phyloP scores from a whole-genome alignment of 2,113 vertebrate genomes.

The Lampris megalopsis region DNA sequence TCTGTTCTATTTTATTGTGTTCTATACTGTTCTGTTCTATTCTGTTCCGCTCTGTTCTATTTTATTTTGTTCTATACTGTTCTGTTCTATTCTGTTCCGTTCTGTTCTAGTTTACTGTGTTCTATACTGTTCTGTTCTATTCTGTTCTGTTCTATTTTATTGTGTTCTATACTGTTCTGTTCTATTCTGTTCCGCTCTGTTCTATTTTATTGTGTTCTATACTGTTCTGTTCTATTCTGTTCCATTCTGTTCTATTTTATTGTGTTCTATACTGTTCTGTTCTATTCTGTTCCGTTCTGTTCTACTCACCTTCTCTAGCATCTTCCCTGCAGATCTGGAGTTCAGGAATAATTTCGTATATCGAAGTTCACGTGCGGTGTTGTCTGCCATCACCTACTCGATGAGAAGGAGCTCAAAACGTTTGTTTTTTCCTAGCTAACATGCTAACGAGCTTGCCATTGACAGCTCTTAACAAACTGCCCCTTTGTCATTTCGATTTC shows the following conservation, averaged over 20 bases:
- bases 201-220: too few relatives aligned
- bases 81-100: neutral
- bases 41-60: too few relatives aligned
- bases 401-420: conserved; percentile 56
- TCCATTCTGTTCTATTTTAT: too few relatives aligned
- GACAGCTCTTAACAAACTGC: conserved; percentile 75
- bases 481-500: conserved; percentile 71
- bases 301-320: neutral
- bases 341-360: neutral
- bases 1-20: too few relatives aligned
- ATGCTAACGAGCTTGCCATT: conserved; percentile 71
- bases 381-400: conserved; percentile 61
- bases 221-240: too few relatives aligned
- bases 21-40: too few relatives aligned
- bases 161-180: too few relatives aligned
- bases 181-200: too few relatives aligned
- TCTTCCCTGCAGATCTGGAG: neutral
- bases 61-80: too few relatives aligned
- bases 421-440: conserved; percentile 65
- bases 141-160: too few relatives aligned
- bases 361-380: conserved; percentile 47
- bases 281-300: neutral
- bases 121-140: too few relatives aligned
- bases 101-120: neutral
- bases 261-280: neutral